Evolutionary conservation across 2,113 vertebrate genomes (phyloP).

Genomic region (Coturnix japonica): DNA sequence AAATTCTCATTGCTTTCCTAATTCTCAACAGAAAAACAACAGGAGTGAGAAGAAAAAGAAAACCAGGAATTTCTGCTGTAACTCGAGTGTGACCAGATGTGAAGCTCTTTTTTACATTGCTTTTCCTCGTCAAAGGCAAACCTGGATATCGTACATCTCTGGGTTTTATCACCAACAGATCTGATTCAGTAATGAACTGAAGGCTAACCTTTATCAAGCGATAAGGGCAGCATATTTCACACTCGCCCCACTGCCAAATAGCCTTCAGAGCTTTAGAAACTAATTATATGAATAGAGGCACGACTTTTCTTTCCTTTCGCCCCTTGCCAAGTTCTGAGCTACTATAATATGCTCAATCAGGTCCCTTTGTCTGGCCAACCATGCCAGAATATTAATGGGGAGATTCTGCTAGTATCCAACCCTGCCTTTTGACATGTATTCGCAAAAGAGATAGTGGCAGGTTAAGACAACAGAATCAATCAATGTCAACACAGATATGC

Average conservation of each 20-base stretch:
- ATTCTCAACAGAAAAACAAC: not conserved
- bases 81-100: accelerated
- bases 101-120: not conserved
- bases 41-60: not conserved
- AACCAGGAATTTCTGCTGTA: not conserved
- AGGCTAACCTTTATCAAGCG: conserved; percentile 65
- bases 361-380: conserved; percentile 38
- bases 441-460: not conserved
- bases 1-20: too few relatives aligned
- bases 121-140: conserved; percentile 52
- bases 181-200: conserved; percentile 64
- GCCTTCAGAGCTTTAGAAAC: conserved; percentile 68
- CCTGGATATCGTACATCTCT: conserved; percentile 58
- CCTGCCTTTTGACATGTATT: conserved; percentile 22
- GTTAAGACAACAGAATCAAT: conserved; percentile 59
- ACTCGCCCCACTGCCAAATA: conserved; percentile 38
- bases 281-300: conserved; percentile 65
- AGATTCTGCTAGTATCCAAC: not conserved
- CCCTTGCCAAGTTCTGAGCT: conserved; percentile 28
- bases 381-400: conserved; percentile 39
- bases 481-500: not conserved
- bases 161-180: conserved; percentile 36
- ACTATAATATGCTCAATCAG: conserved; percentile 48
- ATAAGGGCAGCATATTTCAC: conserved; percentile 60
- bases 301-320: conserved; percentile 43